Conservation (phyloP, 2,888 invertebrate genomes). For the Temnothorax ravouxi region DNA sequence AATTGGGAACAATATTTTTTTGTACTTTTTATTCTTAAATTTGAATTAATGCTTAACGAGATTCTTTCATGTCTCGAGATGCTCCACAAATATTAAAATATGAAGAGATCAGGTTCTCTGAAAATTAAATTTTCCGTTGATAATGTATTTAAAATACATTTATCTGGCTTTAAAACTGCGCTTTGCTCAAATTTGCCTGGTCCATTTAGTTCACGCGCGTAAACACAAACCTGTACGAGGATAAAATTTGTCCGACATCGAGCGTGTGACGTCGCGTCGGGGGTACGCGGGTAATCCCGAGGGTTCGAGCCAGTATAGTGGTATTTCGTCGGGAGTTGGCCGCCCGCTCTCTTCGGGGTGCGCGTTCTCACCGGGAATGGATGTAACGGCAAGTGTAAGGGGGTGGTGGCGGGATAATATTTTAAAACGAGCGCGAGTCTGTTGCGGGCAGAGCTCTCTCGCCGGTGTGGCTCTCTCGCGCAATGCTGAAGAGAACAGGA, state of each 20-base stretch:
- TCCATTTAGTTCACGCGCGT: constrained; percentile 19
- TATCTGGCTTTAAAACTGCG: background rate
- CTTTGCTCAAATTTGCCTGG: constrained; percentile 2
- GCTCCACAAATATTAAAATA: background rate
- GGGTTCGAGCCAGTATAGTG: constrained; percentile 61
- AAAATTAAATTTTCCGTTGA: background rate
- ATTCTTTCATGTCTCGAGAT: background rate
- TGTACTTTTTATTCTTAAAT: background rate
- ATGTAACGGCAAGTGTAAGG: constrained; percentile 73
- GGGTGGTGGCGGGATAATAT: constrained; percentile 73
- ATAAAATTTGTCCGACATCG: constrained; percentile 52
- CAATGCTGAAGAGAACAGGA: constrained; percentile 67
- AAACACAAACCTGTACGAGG: constrained; percentile 40
- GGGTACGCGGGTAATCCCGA: constrained; percentile 62
- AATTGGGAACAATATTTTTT: background rate
- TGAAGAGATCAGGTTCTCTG: background rate
- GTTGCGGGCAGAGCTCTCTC: constrained; percentile 74
- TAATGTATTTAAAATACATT: background rate
- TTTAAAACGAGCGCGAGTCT: constrained; percentile 75
- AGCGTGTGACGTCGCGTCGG: constrained; percentile 26
- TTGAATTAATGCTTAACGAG: background rate
- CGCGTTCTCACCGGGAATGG: constrained; percentile 68
- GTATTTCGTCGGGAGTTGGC: constrained; percentile 61
- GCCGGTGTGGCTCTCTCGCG: constrained; percentile 63
- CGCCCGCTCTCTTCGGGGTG: constrained; percentile 50